Evolutionary conservation across 2,113 vertebrate species (phyloP), one percentile per base, ranked within the genome.

Genomic region (Crotalus horridus): DNA sequence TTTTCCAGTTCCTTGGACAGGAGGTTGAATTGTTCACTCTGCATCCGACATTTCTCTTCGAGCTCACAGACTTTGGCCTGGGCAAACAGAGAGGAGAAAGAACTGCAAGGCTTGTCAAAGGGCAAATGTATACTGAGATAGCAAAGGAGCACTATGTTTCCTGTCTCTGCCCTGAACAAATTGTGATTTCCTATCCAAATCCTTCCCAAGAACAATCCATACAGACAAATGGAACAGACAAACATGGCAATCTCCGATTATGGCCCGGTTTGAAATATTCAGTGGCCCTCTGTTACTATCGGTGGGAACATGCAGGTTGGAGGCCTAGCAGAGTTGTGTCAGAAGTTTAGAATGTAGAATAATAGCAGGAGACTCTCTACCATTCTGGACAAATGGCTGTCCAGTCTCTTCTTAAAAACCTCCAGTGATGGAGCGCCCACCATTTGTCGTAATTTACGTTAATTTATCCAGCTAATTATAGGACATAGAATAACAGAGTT

Each of bases 1-100:
- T 97, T 97, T 97, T 99, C 98, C 97, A 99, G 98, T 96, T 99
- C 99, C 96, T 98, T 98, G 3, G 99, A 99, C 95, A 99, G 98
- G 95, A 99, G 98, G 96, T 98, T 98, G 98, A 99, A 99, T 96
- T 99, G 99, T 96, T 99, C 99, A 94, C 99, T 99, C 97, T 99
- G 99, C 0, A 93, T 96, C 94, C 99, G 98, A 94, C 99, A 99
- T 98, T 99, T 99, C 95, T 99, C 98, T 97, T 99, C 99, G 96
- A 99, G 97, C 97, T 99, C 99, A 2, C 98, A 98, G 11, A 99
- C 99, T 97, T 99, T 99, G 97, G 98, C 98, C 99, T 99, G 96
- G 39, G 61, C 11, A 51, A 88, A 90, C 26, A 15, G 88, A 95
- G 74, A 88, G 92, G 8, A 46, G 0, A 90, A 64, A 93, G 15